These are phyloP conservation scores for Papilio polyxenes DNA, from an alignment of 1,140 invertebrate genomes.

Conservation along the genomic window DNA sequence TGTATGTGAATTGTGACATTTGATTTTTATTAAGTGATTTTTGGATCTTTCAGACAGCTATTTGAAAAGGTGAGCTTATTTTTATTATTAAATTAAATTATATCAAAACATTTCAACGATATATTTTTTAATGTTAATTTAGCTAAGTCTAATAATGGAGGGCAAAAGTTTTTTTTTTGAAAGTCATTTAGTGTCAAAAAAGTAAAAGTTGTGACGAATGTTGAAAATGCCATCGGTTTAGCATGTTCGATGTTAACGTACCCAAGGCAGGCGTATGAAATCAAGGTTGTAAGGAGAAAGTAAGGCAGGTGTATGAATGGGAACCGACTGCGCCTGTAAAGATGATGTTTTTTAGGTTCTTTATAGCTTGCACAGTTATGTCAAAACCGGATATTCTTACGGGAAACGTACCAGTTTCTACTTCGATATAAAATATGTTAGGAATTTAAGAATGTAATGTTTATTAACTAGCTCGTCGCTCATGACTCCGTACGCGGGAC, in stretches of 20 bases:
- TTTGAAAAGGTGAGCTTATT: conserved; percentile 34
- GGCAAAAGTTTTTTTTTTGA: conserved; percentile 49
- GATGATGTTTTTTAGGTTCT: conserved; percentile 45
- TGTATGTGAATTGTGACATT: conserved; percentile 29
- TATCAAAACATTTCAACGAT: neutral
- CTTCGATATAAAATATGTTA: conserved; percentile 13
- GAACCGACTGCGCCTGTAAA: conserved; percentile 45
- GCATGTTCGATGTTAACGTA: conserved; percentile 60
- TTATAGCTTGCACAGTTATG: conserved; percentile 43
- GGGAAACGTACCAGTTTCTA: conserved; percentile 27
- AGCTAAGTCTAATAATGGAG: conserved; percentile 50
- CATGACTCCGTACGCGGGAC: too few relatives aligned
- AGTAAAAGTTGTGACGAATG: conserved; percentile 71
- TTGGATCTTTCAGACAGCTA: conserved; percentile 8
- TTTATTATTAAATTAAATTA: conserved; percentile 14
- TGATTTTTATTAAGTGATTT: neutral
- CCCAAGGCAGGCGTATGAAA: conserved; percentile 65
- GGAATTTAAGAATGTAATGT: neutral
- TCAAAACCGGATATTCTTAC: conserved; percentile 41
- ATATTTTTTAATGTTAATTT: conserved; percentile 34
- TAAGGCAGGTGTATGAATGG: conserved; percentile 64
- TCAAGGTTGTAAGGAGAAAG: conserved; percentile 77
- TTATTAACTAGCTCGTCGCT: neutral
- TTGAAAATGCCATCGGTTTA: conserved; percentile 67
- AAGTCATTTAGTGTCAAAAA: conserved; percentile 61